These are phyloP conservation scores for Probaryconus sp. DNA, from an alignment of 1,140 invertebrate genomes.

Conservation along the genomic window DNA sequence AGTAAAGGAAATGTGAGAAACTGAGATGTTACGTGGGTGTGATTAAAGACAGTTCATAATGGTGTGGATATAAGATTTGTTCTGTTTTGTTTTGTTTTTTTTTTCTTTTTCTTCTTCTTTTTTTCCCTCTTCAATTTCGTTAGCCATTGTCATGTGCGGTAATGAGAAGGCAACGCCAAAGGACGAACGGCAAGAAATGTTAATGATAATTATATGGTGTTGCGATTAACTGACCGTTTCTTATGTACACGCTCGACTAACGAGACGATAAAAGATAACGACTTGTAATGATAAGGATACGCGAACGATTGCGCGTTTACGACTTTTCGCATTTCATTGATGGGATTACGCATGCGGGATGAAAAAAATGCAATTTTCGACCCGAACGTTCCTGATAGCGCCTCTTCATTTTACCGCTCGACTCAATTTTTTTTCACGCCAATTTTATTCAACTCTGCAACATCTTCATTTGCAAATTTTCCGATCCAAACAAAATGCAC, in stretches of 20 bases:
- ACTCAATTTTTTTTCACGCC: no score
- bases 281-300: conserved; percentile 62
- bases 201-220: conserved; percentile 62
- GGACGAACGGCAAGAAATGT: conserved; percentile 51
- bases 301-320: conserved; percentile 51
- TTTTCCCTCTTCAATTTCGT: conserved; percentile 47
- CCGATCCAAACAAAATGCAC: no score
- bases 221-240: conserved; percentile 58
- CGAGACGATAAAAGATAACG: conserved; percentile 63
- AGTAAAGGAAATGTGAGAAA: no score
- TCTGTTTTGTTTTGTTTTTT: no score
- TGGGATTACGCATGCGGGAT: conserved; percentile 35
- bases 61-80: conserved; percentile 51
- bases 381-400: no score
- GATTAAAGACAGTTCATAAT: conserved; percentile 53
- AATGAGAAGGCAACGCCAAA: conserved; percentile 45
- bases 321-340: conserved; percentile 39
- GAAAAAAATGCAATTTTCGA: no score
- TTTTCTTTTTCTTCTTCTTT: conserved; percentile 2
- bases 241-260: conserved; percentile 60
- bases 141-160: conserved; percentile 48
- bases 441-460: no score
- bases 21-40: conserved; percentile 36
- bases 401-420: no score
- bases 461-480: no score